A percentile compares a stretch with the other conserved stretches of the same genome.
phyloP scores from a whole-genome alignment of 92 coral and sea anemone species.

The Epizoanthus illoricatus region DNA sequence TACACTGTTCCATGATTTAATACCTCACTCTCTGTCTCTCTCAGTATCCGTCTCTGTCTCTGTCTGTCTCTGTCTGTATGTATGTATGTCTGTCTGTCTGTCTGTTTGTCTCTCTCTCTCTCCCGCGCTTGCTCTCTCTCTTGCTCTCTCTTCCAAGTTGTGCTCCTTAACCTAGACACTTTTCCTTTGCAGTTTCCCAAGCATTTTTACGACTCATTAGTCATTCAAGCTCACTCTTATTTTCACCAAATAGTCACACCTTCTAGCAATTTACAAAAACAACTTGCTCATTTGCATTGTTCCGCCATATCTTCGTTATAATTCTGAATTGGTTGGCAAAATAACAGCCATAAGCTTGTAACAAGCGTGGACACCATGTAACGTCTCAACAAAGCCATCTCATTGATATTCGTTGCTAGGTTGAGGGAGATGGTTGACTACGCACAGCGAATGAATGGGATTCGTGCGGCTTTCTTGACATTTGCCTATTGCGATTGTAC shows the following conservation, averaged over 20 bases:
- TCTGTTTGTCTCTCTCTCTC: no score
- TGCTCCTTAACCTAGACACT: no score
- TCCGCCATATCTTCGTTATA: neutral
- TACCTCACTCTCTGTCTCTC: no score
- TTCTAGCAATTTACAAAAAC: neutral
- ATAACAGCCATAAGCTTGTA: neutral
- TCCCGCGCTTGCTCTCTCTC: no score
- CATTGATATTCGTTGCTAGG: conserved; percentile 1
- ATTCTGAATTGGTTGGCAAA: neutral
- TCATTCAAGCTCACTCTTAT: neutral
- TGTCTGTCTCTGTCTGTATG: no score
- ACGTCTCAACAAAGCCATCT: neutral
- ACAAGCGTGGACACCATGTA: neutral
- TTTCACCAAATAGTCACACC: conserved; percentile 28
- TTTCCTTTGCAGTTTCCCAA: neutral
- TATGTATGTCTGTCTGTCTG: no score
- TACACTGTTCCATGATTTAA: no score
- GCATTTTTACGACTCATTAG: neutral
- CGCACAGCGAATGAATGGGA: neutral
- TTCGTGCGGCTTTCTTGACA: conserved; percentile 14
- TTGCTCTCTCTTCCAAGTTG: no score
- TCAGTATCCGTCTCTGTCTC: no score
- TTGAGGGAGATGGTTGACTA: neutral
- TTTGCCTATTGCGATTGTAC: conserved; percentile 13
- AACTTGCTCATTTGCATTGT: neutral